Conservation (phyloP, 2,888 invertebrate genomes). For the Andrena trimmerana region DNA sequence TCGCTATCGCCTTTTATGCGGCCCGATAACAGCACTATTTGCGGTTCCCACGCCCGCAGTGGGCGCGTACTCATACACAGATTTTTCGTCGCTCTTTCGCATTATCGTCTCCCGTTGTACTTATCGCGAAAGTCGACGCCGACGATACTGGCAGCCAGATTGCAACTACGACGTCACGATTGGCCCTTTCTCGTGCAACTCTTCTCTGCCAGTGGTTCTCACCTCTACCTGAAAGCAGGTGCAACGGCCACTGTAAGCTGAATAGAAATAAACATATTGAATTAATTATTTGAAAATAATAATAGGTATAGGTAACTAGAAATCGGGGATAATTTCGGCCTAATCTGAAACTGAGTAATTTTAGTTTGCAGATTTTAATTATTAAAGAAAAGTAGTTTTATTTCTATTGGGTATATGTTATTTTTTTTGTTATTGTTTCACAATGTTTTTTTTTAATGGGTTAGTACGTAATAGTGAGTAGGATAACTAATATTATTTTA, state of each 20-base stretch:
- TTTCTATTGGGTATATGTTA: too few relatives aligned
- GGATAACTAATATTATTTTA: too few relatives aligned
- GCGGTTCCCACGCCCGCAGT: constrained; percentile 70
- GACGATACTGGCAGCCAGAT: constrained; percentile 54
- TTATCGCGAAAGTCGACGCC: constrained; percentile 71
- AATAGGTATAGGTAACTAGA: not conserved
- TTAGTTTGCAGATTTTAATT: too few relatives aligned
- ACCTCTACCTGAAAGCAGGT: constrained; percentile 13
- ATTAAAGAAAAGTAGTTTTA: too few relatives aligned
- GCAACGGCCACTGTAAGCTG: not conserved
- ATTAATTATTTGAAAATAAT: not conserved
- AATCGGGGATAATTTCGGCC: too few relatives aligned
- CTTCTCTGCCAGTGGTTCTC: constrained; percentile 55
- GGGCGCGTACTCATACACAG: constrained; percentile 51
- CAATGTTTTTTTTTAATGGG: too few relatives aligned
- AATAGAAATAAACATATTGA: not conserved
- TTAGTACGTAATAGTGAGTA: too few relatives aligned
- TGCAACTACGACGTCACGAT: constrained; percentile 53
- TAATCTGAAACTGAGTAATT: too few relatives aligned
- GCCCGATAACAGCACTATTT: constrained; percentile 68
- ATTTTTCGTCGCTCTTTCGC: constrained; percentile 66
- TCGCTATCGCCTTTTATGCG: constrained; percentile 61
- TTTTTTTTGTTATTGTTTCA: too few relatives aligned
- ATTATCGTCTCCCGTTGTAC: constrained; percentile 62
- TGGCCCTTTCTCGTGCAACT: constrained; percentile 54